These are phyloP conservation scores for Cephalopholis sonnerati DNA, from an alignment of 2,113 vertebrate species.

Conservation along the genomic window DNA sequence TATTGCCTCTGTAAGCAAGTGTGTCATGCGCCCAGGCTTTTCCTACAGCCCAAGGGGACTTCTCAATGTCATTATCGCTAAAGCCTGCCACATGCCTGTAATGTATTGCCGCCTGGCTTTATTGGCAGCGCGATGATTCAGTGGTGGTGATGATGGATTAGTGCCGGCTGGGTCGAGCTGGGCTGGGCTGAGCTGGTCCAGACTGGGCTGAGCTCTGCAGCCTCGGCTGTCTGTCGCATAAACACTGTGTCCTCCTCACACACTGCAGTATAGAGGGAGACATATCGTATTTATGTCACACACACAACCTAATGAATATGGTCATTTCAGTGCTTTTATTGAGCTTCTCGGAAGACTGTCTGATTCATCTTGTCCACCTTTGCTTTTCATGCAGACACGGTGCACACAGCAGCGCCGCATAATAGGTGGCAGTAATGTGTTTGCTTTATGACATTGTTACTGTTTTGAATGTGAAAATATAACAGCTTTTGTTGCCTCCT, in stretches of 20 bases:
- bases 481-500: slow-evolving; percentile 44
- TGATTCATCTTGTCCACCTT: slow-evolving; percentile 57
- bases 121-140: slow-evolving; percentile 85
- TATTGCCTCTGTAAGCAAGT: slow-evolving; percentile 85
- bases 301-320: slow-evolving; percentile 64
- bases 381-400: slow-evolving; percentile 48
- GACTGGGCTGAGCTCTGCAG: slow-evolving; percentile 74
- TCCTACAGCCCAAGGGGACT: slow-evolving; percentile 81
- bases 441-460: slow-evolving; percentile 59
- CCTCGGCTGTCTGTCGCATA: slow-evolving; percentile 71
- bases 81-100: slow-evolving; percentile 84
- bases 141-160: slow-evolving; percentile 85
- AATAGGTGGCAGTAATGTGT: slow-evolving; percentile 47
- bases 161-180: slow-evolving; percentile 68
- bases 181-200: slow-evolving; percentile 68
- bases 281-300: slow-evolving; percentile 74
- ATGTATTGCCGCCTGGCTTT: slow-evolving; percentile 83
- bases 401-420: slow-evolving; percentile 35
- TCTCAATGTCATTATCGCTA: slow-evolving; percentile 86
- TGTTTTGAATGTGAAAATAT: slow-evolving; percentile 55
- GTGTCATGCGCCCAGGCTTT: slow-evolving; percentile 71
- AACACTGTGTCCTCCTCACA: slow-evolving; percentile 62
- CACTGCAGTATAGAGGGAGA: slow-evolving; percentile 65
- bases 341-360: slow-evolving; percentile 59
- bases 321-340: slow-evolving; percentile 64